These are phyloP conservation scores for Polyploca ridens DNA, from an alignment of 2,888 invertebrate species.

Conservation along the genomic window DNA sequence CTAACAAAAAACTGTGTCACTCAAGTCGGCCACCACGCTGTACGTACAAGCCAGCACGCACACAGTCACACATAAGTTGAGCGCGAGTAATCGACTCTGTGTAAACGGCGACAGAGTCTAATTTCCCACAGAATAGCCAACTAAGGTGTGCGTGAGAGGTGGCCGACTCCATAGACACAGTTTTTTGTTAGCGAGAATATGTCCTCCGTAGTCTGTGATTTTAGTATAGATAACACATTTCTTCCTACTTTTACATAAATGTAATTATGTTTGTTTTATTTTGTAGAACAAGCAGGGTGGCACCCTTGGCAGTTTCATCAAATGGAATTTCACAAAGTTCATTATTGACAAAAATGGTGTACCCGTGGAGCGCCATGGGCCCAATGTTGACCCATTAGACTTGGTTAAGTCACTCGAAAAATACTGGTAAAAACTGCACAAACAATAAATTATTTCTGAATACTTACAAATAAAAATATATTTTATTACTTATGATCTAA, in stretches of 20 bases:
- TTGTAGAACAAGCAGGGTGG: constrained; percentile 81
- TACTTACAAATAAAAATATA: not conserved
- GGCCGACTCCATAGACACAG: no score
- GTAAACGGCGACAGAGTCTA: no score
- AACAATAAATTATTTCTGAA: not conserved
- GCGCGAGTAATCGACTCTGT: no score
- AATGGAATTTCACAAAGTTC: constrained; percentile 95
- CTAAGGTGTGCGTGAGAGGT: no score
- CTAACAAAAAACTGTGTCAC: no score
- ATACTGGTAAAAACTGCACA: constrained; percentile 72
- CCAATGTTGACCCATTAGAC: constrained; percentile 83
- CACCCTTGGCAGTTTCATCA: constrained; percentile 87
- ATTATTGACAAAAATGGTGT: constrained; percentile 89
- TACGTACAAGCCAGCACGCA: no score
- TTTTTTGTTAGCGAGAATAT: no score
- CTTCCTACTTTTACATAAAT: not conserved
- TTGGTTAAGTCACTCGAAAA: constrained; percentile 82
- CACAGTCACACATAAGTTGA: no score
- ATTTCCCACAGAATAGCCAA: no score
- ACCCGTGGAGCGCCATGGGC: constrained; percentile 87
- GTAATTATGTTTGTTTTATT: constrained; percentile 28
- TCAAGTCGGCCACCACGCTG: no score
- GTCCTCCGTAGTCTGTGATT: no score
- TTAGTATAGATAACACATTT: no score
- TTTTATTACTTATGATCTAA: not conserved